Evolutionary conservation across 1,140 invertebrate genomes (phyloP), one percentile per base, ranked within the genome.

Genomic region (Micrasema longulum): DNA sequence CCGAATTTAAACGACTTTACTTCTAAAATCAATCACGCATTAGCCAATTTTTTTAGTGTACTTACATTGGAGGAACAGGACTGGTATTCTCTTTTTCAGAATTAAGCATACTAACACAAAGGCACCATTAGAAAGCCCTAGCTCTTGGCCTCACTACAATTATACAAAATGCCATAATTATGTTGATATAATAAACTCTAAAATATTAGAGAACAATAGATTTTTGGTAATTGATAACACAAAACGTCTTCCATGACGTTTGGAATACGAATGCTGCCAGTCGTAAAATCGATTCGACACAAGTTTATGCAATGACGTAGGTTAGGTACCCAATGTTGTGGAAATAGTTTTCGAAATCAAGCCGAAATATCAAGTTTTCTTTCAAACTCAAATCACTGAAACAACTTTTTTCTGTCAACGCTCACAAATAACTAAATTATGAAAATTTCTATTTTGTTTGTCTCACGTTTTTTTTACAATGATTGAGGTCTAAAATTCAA

Each of bases 41-140:
- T 41, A 38, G 41, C 36, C 16, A 16, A 4, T 38, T 20, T 60
- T 60, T 60, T 41, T 47, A 12, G 22, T 47, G 36, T 68, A 68
- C 65, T 43, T 68, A 68, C 68, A 70, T 70, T 70, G 68, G 68
- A 70, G 68, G 68, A 70, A 45, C 68, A 70, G 68, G 68, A 52
- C 57, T 70, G 52, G 55, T 64, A 52, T 38, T 70, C 50, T 64
- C 68, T 23, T 45, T 63, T 47, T 63, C 60, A 70, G 68, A 70
- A 64, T 70, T 63, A 63, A 70, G 57, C 68, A 70, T 70, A 70
- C 43, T 63, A 70, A 64, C 57, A 50, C 23, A 52, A 41, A 38
- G 31, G 43, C 68, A 70, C 68, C 68, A 63, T 70, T 63, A 70
- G 20, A 52, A 70, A 35, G 16, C 50, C 45, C 68, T 11, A 14